Base-by-base conservation (phyloP, 2,888 invertebrate species). In the Phorcus lineatus region DNA sequence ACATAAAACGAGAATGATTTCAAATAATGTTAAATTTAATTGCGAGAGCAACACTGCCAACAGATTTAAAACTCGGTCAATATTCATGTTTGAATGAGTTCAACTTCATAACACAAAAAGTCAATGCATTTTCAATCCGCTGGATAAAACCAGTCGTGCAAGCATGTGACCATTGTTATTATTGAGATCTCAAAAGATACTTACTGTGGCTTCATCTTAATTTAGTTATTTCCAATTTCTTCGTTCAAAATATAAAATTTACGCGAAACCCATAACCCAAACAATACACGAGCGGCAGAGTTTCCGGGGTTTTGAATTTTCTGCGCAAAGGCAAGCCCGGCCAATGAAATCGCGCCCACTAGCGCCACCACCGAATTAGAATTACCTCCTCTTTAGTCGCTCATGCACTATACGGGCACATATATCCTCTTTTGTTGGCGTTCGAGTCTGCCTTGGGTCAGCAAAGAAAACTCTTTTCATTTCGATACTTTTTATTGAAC, bases 181-280 rank as follows among this genome's bases (percentile, higher is more conserved):
- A 11, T 40, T 17, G 19, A 11, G n/a, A n/a, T 28, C 19, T 55
- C 66, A 16, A 28, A 53, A 53, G 17, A 77, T 85, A 88, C 87
- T 86, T 83, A 88, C 88, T 88, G 88, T 77, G 87, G 85, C 80
- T 86, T 86, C 85, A 86, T 87, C 81, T 70, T 62, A 28, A 70
- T 40, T 19, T 19, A 19, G 36, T 31, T 40, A 40, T n/a, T 36
- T 28, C 19, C 31, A 22, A 7, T 19, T 36, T 40, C 36, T 36
- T 70, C 36, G 36, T 36, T 40, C 24, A 19, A 36, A 70, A 70
- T 40, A 17, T 36, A 36, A 28, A 36, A 70, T 36, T 70, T 70
- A 70, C 70, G 31, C 36, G 70, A 70, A 70, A 31, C 16, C 16
- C 70, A 70, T 70, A 13, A 40, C 70, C 31, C 70, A 70, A 70